Evolutionary conservation across 2,888 invertebrate genomes (phyloP), one percentile per base, ranked within the genome.

Genomic region (Muschampia plurimacula): DNA sequence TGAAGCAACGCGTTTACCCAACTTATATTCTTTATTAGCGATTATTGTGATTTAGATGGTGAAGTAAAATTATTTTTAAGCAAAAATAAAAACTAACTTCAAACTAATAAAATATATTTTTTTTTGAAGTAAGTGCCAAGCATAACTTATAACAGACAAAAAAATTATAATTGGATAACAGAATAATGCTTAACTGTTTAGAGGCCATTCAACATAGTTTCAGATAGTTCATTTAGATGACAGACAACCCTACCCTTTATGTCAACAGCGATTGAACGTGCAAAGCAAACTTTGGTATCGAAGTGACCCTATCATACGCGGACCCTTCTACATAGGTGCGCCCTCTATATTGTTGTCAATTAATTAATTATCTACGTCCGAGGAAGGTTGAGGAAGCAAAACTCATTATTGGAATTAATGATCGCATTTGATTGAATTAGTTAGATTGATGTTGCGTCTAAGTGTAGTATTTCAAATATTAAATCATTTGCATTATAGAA

Each of bases 341-440:
- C 81, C 86, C 84, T 80, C 79, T 74, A 80, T 82, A 85, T 88
- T 84, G 87, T 88, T 88, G 87, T 87, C 89, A 88, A 90, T 91
- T 91, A 92, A 92, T 92, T 91, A 91, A 92, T 91, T 91, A 91
- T 88, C 87, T 81, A 79, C 80, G 82, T 81, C 79, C 78, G 82
- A 86, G 83, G 79, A 82, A 81, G 80, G 83, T 85, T 79, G 80
- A 78, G 77, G 78, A 82, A 82, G 82, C 83, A 82, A 86, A 87
- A 87, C 86, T 89, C 84, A 90, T 90, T 89, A 67, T 80, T 79
- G 80, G 83, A 87, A 90, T 88, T 89, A 84, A 86, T 88, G 84
- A 79, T 80, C 83, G 82, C 76, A 77, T 80, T 81, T 75, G 70
- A 68, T 79, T 73, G 78, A 79, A 77, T 77, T 74, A 72, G 49